These are phyloP conservation scores for Heteromyza rotundicornis DNA, from an alignment of 2,888 invertebrate species.

Conservation along the genomic window DNA sequence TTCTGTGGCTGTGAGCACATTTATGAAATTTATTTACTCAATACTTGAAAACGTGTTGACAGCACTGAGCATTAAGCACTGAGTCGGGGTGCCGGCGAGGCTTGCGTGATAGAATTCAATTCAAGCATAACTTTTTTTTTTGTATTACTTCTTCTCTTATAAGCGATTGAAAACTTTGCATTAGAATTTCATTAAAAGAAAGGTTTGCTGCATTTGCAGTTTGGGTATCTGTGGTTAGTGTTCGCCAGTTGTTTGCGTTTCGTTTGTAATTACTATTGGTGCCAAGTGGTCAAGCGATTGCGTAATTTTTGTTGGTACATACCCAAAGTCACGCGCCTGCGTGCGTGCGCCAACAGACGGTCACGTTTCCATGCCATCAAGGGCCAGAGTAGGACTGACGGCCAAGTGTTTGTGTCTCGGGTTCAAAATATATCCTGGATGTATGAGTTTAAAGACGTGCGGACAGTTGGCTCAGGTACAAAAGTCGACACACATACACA, in stretches of 20 bases:
- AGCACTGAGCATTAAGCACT: neutral
- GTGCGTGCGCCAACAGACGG: neutral
- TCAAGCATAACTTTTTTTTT: neutral
- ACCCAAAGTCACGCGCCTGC: no score
- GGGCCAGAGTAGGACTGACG: no score
- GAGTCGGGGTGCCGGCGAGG: neutral
- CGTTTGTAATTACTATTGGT: neutral
- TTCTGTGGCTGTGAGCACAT: neutral
- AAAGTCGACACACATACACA: no score
- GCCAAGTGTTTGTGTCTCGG: no score
- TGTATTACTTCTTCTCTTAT: neutral
- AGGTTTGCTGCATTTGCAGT: neutral
- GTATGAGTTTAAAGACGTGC: no score
- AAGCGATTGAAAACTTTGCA: neutral
- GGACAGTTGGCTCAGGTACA: no score
- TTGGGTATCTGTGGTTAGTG: slow-evolving; percentile 1
- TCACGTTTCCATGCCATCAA: no score
- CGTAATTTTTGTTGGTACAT: neutral
- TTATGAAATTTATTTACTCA: neutral
- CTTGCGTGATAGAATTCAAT: slow-evolving; percentile 21
- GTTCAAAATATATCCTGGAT: no score
- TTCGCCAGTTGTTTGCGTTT: neutral
- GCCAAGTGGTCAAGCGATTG: neutral
- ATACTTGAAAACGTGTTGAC: slow-evolving; percentile 20
- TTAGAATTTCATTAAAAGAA: neutral